Evolutionary conservation across 2,113 vertebrate genomes (phyloP).

Genomic region (Nothoprocta perdicaria): DNA sequence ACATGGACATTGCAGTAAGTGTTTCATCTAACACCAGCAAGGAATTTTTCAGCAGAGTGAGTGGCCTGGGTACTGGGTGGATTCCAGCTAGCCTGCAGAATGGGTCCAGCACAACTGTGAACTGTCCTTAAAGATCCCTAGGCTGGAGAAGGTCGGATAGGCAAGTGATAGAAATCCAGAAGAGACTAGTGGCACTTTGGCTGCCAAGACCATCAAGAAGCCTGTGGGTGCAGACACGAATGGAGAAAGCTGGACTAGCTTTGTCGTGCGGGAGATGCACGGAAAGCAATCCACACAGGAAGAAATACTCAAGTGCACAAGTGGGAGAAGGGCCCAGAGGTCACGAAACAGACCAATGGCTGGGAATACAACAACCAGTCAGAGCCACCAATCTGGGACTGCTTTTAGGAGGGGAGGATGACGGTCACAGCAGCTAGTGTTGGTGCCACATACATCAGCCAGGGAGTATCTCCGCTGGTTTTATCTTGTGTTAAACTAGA

Average conservation of each 20-base stretch:
- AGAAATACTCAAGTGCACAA: not conserved
- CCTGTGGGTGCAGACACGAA: not conserved
- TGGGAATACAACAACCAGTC: not conserved
- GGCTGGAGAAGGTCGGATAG: not conserved
- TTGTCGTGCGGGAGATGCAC: not conserved
- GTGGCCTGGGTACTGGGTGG: not conserved
- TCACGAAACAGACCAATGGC: not conserved
- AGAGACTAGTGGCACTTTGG: not conserved
- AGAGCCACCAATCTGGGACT: not conserved
- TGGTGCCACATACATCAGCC: not conserved
- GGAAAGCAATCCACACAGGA: not conserved
- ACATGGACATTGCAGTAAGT: not conserved
- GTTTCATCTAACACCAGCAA: not conserved
- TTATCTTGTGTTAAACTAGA: not conserved
- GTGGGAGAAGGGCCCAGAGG: not conserved
- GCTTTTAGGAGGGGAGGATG: not conserved
- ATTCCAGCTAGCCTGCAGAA: not conserved
- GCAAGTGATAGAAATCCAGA: not conserved
- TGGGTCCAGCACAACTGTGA: not conserved
- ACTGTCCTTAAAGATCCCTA: not conserved
- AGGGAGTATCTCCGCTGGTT: not conserved
- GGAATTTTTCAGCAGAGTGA: not conserved
- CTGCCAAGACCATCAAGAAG: not conserved
- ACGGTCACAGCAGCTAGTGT: not conserved
- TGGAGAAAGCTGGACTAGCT: not conserved